These are phyloP conservation scores for Papilio aristodemus DNA, from an alignment of 1,140 invertebrate species.

Conservation along the genomic window DNA sequence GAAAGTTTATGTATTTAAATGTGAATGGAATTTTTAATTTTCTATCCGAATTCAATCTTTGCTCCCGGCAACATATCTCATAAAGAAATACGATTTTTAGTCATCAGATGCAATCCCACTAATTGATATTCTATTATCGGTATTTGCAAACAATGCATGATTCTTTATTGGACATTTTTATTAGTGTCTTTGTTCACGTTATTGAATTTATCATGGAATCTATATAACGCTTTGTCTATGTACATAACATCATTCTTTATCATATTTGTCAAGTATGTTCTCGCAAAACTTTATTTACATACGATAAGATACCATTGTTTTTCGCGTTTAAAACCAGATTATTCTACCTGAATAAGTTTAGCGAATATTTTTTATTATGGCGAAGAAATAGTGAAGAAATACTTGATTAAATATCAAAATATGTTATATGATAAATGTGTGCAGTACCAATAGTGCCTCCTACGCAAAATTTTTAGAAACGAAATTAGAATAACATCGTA, in stretches of 20 bases:
- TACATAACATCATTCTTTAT: conserved; percentile 10
- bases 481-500: too few species aligned
- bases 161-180: background rate
- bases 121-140: background rate
- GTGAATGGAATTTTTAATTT: too few species aligned
- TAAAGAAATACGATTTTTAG: too few species aligned
- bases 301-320: conserved; percentile 26
- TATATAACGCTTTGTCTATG: background rate
- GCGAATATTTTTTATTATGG: background rate
- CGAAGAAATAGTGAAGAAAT: background rate
- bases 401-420: too few species aligned
- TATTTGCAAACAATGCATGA: background rate
- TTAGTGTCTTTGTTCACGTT: background rate
- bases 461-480: too few species aligned
- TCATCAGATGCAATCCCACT: background rate
- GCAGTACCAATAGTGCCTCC: too few species aligned
- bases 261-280: conserved; percentile 15
- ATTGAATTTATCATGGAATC: conserved; percentile 1
- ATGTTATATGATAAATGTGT: too few species aligned
- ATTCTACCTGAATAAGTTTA: background rate
- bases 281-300: conserved; percentile 23
- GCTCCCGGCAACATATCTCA: too few species aligned
- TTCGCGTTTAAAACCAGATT: conserved; percentile 4
- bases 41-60: background rate
- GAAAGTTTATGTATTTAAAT: too few species aligned